Percentiles rank a stretch among this genome's conserved stretches.
Evolutionary conservation across 2,113 vertebrate genomes (phyloP).

Genomic region (Aplodontia rufa): DNA sequence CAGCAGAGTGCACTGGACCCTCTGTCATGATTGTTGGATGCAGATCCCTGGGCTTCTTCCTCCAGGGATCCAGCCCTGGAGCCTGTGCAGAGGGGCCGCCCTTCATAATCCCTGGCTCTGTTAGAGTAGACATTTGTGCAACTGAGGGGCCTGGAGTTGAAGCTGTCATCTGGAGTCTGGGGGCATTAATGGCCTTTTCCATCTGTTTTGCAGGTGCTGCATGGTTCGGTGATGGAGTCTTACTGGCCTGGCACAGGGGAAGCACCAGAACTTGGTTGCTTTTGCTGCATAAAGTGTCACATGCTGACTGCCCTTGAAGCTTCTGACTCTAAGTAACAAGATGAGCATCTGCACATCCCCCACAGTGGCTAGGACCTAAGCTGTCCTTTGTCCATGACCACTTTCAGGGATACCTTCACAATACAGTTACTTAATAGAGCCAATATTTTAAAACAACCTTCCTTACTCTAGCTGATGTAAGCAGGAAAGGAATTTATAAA

Average conservation of each 20-base stretch:
- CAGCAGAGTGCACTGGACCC: not conserved
- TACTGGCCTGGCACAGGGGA: not conserved
- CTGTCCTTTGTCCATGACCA: no score
- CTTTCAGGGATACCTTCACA: not conserved
- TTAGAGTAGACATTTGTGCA: no score
- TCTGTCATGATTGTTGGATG: not conserved
- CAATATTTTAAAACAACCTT: not conserved
- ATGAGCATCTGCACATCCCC: not conserved
- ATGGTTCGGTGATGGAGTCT: accelerated
- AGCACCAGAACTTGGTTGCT: not conserved
- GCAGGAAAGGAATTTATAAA: not conserved
- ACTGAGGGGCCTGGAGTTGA: not conserved
- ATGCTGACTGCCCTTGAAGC: not conserved
- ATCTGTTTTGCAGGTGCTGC: not conserved
- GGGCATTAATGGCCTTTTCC: not conserved
- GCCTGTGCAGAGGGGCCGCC: not conserved
- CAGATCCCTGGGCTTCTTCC: accelerated
- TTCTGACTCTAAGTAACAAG: not conserved
- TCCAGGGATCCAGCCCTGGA: accelerated
- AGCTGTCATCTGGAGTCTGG: accelerated
- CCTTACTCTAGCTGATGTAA: accelerated
- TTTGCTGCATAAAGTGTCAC: not conserved
- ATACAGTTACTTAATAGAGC: no score
- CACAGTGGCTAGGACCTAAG: no score
- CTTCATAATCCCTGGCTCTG: accelerated